Base-by-base conservation (phyloP, 2,797 vertebrate genomes). In the Channa striata region DNA sequence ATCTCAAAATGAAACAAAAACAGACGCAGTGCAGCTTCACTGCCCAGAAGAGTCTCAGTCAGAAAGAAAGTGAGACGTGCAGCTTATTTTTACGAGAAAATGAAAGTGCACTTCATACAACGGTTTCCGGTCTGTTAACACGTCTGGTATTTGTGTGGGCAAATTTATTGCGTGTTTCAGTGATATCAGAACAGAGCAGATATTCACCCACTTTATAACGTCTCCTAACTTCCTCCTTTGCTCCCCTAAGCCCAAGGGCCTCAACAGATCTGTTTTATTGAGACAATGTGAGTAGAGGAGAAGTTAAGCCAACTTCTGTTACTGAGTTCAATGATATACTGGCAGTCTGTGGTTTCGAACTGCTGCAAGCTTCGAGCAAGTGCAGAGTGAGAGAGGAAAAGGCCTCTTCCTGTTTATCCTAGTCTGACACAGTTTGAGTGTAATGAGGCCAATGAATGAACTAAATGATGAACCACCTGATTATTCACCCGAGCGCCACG, bases 351-450 rank as follows among this genome's bases (percentile, higher is more conserved):
- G 68, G 77, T 80, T 84, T 68, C 19, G 59, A 52, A 57, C 25
- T 8, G 68, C n/a, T 56, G 19, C 5, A 7, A 33, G 21, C 20
- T 21, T 52, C 5, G 4, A 39, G 36, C 19, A 3, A 65, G 25
- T 48, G n/a, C 12, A 14, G 8, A 10, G 0, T 3, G 3, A 16
- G 16, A 39, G 33, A 63, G 64, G 17, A 74, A 68, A 43, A 36
- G 7, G 40, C 51, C 14, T 52, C 48, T 81, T 81, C 75, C 78
- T 85, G 69, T 83, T 60, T 77, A 11, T 17, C 25, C 42, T n/a
- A 19, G 16, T 49, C 39, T 19, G 39, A 58, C 25, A 58, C 13
- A 1, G 0, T 14, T 2, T 59, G 34, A 33, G 13, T 30, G 8
- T 10, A 54, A 30, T 37, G 57, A 68, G 42, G 1, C 1, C 19